Conservation (phyloP, 2,888 invertebrate genomes). For the Lycocerus yunnanus region DNA sequence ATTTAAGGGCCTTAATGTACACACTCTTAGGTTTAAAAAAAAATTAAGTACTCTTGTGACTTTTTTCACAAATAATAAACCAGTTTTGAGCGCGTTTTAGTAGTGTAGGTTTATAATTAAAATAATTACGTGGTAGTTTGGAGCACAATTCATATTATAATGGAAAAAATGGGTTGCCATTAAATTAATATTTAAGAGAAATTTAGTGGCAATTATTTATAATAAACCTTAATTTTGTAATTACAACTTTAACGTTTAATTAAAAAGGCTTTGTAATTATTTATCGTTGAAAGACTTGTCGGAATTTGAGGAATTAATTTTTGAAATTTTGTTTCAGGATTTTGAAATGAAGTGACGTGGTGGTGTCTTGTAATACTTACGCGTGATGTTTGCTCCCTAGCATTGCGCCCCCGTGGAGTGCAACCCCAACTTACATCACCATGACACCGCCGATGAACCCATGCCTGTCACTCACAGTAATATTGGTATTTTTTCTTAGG, state of each 20-base stretch:
- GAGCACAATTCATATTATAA: neutral
- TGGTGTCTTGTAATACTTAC: conserved; percentile 34
- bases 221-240: neutral
- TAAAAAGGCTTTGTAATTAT: neutral
- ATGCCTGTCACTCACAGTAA: conserved; percentile 44
- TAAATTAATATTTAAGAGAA: neutral
- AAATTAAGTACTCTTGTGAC: conserved; percentile 35
- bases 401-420: conserved; percentile 39
- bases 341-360: conserved; percentile 27
- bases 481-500: conserved; percentile 46
- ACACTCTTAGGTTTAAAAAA: conserved; percentile 30
- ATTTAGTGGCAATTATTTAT: neutral
- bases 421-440: conserved; percentile 40
- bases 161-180: conserved; percentile 6
- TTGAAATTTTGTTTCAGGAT: neutral
- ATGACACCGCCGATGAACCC: conserved; percentile 42
- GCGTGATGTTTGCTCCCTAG: conserved; percentile 41
- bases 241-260: neutral
- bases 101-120: conserved; percentile 39
- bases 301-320: neutral
- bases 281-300: neutral
- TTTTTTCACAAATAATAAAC: conserved; percentile 28
- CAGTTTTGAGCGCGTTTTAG: conserved; percentile 31
- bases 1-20: conserved; percentile 25
- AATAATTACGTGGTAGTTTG: conserved; percentile 34